Percentiles rank a stretch among this genome's conserved stretches.
Conservation (phyloP, 2,888 invertebrate species). For the Incurvaria masculella region DNA sequence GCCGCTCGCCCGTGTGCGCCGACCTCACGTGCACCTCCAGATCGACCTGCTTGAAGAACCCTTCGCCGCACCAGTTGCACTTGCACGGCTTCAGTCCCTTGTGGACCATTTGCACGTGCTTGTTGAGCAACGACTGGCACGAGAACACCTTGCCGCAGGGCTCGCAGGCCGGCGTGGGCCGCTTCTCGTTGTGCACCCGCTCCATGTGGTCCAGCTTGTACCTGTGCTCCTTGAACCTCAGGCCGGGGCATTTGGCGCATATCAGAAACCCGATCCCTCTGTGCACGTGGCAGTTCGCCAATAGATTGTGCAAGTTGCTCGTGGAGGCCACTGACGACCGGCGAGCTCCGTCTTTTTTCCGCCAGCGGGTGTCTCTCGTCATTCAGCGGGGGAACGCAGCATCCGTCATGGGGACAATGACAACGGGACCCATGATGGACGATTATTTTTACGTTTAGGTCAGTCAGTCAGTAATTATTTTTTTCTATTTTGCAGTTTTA, state of each 20-base stretch:
- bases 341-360: too few species aligned
- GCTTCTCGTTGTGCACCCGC: background rate
- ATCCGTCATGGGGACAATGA: too few species aligned
- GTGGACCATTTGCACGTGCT: background rate
- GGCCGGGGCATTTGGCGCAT: background rate
- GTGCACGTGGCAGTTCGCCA: too few species aligned
- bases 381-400: too few species aligned
- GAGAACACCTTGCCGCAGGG: background rate
- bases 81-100: background rate
- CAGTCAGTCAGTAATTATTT: too few species aligned
- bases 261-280: background rate
- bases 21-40: background rate
- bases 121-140: background rate
- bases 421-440: too few species aligned
- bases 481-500: too few species aligned
- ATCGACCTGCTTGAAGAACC: background rate
- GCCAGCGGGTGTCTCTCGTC: too few species aligned
- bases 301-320: too few species aligned
- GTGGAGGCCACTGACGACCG: too few species aligned
- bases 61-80: background rate
- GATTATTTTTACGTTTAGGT: too few species aligned
- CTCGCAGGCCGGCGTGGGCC: background rate
- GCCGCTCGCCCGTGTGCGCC: conserved; percentile 34
- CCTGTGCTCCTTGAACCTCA: background rate
- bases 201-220: background rate